Percentiles rank a stretch among this genome's conserved stretches.
Evolutionary conservation across 1,140 invertebrate species (phyloP).

Genomic region (Hylaeus anthracinus): DNA sequence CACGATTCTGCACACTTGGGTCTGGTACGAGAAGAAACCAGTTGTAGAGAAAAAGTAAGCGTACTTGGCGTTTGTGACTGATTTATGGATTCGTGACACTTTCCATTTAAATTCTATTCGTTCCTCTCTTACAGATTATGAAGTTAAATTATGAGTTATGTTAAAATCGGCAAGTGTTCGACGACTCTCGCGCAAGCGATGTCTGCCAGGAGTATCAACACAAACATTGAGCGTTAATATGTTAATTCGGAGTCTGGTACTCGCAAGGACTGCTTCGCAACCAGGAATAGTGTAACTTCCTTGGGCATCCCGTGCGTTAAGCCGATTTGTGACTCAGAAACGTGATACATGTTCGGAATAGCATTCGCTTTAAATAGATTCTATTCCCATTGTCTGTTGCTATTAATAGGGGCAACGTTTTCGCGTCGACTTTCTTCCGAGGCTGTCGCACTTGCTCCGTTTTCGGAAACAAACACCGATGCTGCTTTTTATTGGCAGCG

Average conservation of each 20-base stretch:
- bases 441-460: too few species aligned
- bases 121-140: too few species aligned
- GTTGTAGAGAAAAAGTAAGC: slow-evolving; percentile 81
- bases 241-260: not conserved
- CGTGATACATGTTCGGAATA: not conserved
- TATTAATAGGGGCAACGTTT: not conserved
- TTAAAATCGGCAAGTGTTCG: too few species aligned
- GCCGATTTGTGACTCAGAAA: not conserved
- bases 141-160: too few species aligned
- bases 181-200: too few species aligned
- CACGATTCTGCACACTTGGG: slow-evolving; percentile 84
- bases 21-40: slow-evolving; percentile 88
- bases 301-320: not conserved
- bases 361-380: not conserved
- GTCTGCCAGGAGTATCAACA: not conserved
- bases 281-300: not conserved
- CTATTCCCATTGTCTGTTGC: not conserved
- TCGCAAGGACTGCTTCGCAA: not conserved
- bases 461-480: too few species aligned
- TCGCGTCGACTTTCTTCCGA: too few species aligned
- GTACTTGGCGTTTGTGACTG: too few species aligned
- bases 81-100: too few species aligned
- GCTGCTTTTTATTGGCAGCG: too few species aligned
- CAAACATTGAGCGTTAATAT: too few species aligned
- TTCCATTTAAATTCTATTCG: too few species aligned